Evolutionary conservation across 30 jellyfish, hydroid and myxozoan genomes (phyloP), one percentile per base, ranked within the genome.

Genomic region (Cassiopea xamachana): DNA sequence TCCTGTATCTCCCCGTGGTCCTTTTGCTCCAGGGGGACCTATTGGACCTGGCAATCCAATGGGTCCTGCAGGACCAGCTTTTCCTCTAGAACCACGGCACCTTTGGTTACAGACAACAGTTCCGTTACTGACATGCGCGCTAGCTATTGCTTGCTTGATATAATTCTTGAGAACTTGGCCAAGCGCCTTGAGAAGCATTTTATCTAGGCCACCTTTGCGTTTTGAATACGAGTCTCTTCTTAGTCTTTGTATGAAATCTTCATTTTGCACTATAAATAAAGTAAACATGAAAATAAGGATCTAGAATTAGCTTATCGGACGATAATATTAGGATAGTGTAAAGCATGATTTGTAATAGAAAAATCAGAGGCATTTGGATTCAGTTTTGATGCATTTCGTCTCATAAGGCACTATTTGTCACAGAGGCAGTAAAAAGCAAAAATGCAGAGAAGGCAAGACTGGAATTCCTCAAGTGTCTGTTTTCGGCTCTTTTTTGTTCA

Each of bases 51-150:
- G 8, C 51, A 58, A 43, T 43, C 87, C 87, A 3, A 7, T 16
- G 2, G 73, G 75, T 15, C 87, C 87, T 8, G 15, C 16, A 7
- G 75, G 87, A 0, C 87, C 87, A 2, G 87, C 76, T 50, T 49
- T 49, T 48, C 87, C 87, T 16, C 75, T 48, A 48, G 3, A 5
- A 14, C 87, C 87, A 12, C 58, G 80, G 15, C 80, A 55, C 39
- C 80, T 55, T 18, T 71, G 80, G 0, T 18, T 43, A 15, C 80
- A 71, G 10, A 71, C 27, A 55, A 71, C 58, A 2, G 80, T 71
- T 71, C 55, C 1, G 55, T 71, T 71, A 16, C 15, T 1, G 55
- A 71, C 51, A 16, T 15, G 27, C 7, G 39, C n/a, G 17, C 39
- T 39, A 12, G 10, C 55, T 2, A 9, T 7, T 10, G n/a, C 0